Evolutionary conservation across 2,888 invertebrate genomes (phyloP), one percentile per base, ranked within the genome.

Genomic region (Ectemnius cavifrons): DNA sequence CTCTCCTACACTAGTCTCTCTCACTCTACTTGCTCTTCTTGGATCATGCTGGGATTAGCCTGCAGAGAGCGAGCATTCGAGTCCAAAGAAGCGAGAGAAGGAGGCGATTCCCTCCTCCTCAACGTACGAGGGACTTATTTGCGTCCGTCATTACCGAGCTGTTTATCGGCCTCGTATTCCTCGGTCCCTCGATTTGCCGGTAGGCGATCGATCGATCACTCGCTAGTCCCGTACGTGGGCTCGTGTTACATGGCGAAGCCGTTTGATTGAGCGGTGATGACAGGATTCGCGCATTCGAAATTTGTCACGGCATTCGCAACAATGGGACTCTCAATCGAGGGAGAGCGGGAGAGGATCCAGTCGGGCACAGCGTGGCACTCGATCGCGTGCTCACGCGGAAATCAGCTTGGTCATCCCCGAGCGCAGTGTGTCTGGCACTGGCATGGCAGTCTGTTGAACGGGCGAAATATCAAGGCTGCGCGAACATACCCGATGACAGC

Each of bases 391-490:
- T 74, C 73, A 70, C 75, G 81, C 72, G 82, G 75, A 84, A 83
- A 83, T 75, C 68, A 66, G 79, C 84, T 65, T 71, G 75, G 79
- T 84, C 84, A 84, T 84, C 81, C 52, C 72, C 67, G 60, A 67
- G 49, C 75, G 37, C 37, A 37, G 8, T 37, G 8, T 37, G 37
- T 11, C 37, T 37, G 37, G 8, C 1, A 37, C 37, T 37, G 37
- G 8, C 37, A 11, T 37, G 37, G 37, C 37, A 37, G 37, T 52
- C 16, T 16, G 52, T 16, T 5, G 14, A 65, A 72, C 69, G 79
- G 20, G 60, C 63, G 69, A 83, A 83, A 83, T 83, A 83, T 84
- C 84, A 84, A 83, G 83, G 83, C 77, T 76, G 71, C 45, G 18
- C 58, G 57, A 67, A 63, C 28, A 61, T 27, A 28, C 66, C 18